Evolutionary conservation across 2,797 vertebrate genomes (phyloP).

Genomic region (Pangasius djambal): DNA sequence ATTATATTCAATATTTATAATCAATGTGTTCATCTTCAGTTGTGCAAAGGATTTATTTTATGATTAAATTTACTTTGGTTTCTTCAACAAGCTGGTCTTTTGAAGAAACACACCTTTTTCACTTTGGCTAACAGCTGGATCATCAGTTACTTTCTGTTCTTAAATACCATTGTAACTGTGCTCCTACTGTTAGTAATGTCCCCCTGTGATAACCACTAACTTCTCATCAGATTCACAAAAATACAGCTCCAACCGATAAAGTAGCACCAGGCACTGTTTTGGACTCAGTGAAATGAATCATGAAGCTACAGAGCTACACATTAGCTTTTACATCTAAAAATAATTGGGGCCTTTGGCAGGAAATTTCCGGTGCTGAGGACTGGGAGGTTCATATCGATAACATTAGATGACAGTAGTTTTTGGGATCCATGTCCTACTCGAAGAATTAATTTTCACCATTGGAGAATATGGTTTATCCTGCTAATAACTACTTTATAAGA

Average conservation of each 20-base stretch:
- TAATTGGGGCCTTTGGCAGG: not conserved
- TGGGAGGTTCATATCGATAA: not conserved
- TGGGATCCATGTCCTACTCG: not conserved
- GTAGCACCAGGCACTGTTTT: no score
- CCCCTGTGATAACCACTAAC: not conserved
- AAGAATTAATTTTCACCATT: not conserved
- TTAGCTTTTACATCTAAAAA: not conserved
- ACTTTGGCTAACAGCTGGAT: not conserved
- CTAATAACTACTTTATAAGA: not conserved
- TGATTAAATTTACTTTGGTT: no score
- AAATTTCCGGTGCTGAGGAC: not conserved
- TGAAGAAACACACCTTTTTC: no score
- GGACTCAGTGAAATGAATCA: not conserved
- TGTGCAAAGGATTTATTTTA: not conserved
- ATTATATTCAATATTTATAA: not conserved
- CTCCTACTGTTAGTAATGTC: not conserved
- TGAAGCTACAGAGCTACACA: not conserved
- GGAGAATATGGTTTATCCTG: not conserved
- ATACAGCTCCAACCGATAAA: not conserved
- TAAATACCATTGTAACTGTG: not conserved
- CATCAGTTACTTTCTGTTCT: not conserved
- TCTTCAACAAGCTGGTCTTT: not conserved
- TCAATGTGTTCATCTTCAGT: not conserved
- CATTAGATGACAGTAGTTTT: not conserved
- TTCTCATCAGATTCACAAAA: no score